Base-by-base conservation (phyloP, 2,888 invertebrate genomes). In the Gerris lacustris region DNA sequence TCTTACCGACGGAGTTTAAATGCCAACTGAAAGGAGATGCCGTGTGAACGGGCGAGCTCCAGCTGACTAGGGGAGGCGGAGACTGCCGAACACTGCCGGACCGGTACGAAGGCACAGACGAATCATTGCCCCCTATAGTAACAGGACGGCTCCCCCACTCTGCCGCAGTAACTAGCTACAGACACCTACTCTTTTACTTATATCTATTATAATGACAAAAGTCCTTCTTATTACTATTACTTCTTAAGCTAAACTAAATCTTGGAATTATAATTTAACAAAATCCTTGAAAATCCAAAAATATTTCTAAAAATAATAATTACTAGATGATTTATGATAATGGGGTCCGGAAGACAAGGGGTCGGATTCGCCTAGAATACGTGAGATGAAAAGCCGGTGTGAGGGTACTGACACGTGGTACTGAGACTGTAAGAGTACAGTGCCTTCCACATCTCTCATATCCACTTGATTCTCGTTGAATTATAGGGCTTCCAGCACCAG, bases 121-220 rank as follows among this genome's bases (percentile, higher is more conserved):
- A 55, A 55, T 55, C 55, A 55, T 55, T 55, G 55, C 55, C 55
- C 55, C 55, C 55, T 55, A 55, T 55, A 11, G 55, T 55, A 55
- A 55, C 55, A 55, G 55, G 55, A 55, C 55, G 55, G 55, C 11
- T 11, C 15, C 55, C 15, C 15, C 15, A 9, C 15, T 55, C 55
- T 15, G 15, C 15, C 55, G 55, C 55, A 55, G 55, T 55, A 55
- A 55, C 55, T 55, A 15, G 55, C 15, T 55, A 55, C 55, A 55
- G 55, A 55, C 55, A 55, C 55, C 55, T 55, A 55, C 55, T 55
- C 55, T 15, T 55, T 55, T 55, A 9, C 55, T 55, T 55, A 55
- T 55, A 55, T 55, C 55, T 55, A 55, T 55, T 55, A 11, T 55
- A 31, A 55, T 55, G 15, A 55, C 55, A 55, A 55, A 11, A 55